These are phyloP conservation scores for Brachyistius frenatus DNA, from an alignment of 2,113 vertebrate genomes.

Conservation along the genomic window DNA sequence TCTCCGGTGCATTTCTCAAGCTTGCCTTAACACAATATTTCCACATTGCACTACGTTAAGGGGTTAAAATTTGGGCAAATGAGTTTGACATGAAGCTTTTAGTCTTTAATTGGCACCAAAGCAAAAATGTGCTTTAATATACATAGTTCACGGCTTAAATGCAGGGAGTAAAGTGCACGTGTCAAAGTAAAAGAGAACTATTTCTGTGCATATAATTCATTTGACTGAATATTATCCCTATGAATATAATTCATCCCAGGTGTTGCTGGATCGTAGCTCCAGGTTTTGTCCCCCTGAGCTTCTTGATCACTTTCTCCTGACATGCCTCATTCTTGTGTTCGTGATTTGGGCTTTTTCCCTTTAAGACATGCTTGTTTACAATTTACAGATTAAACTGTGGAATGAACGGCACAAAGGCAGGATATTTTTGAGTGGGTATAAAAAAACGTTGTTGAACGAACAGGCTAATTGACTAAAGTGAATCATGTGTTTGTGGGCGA, in stretches of 20 bases:
- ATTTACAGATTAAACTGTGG: constrained; percentile 59
- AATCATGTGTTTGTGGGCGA: constrained; percentile 69
- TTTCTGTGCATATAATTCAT: constrained; percentile 18
- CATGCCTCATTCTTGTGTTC: constrained; percentile 10
- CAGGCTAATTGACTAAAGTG: constrained; percentile 70
- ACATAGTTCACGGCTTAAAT: background rate
- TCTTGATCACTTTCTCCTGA: constrained; percentile 47
- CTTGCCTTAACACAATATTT: constrained; percentile 30
- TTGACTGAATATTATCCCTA: background rate
- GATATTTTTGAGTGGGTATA: constrained; percentile 50
- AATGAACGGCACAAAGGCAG: constrained; percentile 57
- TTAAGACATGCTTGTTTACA: constrained; percentile 60
- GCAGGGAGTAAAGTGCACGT: too few species aligned
- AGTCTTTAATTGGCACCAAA: constrained; percentile 21
- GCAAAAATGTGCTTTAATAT: constrained; percentile 28
- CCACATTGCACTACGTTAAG: constrained; percentile 7
- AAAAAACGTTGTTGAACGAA: constrained; percentile 50
- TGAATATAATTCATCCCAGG: constrained; percentile 23
- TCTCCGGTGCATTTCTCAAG: constrained; percentile 24
- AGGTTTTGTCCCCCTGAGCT: constrained; percentile 2
- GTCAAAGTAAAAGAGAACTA: background rate
- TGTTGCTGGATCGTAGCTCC: constrained; percentile 19
- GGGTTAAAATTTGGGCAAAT: constrained; percentile 34
- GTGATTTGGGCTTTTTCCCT: constrained; percentile 23
- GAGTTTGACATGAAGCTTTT: constrained; percentile 41